Percentiles rank a stretch among this genome's conserved stretches.
Evolutionary conservation across 2,113 vertebrate genomes (phyloP).

Genomic region (Enhydra lutris): DNA sequence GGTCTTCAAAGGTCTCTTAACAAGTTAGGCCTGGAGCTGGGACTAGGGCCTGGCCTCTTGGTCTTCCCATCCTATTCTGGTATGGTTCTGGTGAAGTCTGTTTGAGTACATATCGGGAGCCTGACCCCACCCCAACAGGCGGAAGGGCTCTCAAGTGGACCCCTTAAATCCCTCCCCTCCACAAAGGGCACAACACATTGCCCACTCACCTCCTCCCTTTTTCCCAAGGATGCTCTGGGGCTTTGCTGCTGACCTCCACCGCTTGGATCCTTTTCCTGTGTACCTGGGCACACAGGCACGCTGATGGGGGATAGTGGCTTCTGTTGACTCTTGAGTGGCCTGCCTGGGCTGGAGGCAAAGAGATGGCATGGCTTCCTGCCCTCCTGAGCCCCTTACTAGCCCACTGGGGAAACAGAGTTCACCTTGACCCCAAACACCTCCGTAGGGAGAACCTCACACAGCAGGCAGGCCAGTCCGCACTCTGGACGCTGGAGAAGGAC

Average conservation of each 20-base stretch:
- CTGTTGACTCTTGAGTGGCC: background rate
- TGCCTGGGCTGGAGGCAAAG: background rate
- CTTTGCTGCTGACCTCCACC: background rate
- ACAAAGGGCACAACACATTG: background rate
- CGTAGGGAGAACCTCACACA: background rate
- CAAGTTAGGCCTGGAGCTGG: background rate
- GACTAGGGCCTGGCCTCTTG: background rate
- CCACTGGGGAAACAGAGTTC: background rate
- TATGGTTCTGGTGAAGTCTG: background rate
- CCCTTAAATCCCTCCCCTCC: background rate
- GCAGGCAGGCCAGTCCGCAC: background rate
- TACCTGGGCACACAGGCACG: background rate
- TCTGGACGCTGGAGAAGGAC: rapidly evolving
- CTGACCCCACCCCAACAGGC: background rate
- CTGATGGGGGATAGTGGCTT: background rate
- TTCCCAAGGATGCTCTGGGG: background rate
- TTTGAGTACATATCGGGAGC: background rate
- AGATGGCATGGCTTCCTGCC: background rate
- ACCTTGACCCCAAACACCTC: background rate
- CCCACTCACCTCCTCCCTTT: rapidly evolving
- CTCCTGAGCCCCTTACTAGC: background rate
- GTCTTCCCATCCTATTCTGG: background rate
- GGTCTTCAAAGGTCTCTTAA: background rate
- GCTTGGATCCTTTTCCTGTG: background rate
- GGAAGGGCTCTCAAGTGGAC: background rate